Conservation (phyloP, 1,140 invertebrate species). For the Eueides isabella region DNA sequence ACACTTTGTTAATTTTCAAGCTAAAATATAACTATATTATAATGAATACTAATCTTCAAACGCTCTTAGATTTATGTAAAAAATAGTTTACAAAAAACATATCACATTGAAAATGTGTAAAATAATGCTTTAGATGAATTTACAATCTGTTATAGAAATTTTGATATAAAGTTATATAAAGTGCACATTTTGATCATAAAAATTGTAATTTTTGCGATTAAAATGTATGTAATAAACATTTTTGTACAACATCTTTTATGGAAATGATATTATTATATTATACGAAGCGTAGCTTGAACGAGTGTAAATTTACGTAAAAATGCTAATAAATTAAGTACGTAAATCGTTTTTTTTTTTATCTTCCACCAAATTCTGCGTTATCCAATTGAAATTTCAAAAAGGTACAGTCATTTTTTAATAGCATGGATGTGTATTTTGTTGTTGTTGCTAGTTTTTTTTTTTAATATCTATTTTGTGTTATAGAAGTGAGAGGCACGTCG, state of each 20-base stretch:
- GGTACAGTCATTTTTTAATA: constrained; percentile 53
- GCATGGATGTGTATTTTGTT: constrained; percentile 57
- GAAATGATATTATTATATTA: constrained; percentile 23
- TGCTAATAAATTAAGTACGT: constrained; percentile 60
- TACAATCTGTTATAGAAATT: constrained; percentile 23
- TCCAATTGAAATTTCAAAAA: constrained; percentile 26
- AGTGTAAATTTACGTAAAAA: constrained; percentile 56
- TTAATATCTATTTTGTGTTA: background rate
- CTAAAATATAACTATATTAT: background rate
- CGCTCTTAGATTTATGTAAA: background rate
- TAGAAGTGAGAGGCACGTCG: background rate
- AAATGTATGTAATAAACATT: constrained; percentile 18
- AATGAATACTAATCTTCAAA: background rate
- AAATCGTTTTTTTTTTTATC: constrained; percentile 49
- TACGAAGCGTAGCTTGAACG: constrained; percentile 33
- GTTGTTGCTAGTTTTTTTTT: constrained; percentile 15
- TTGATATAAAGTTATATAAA: constrained; percentile 23
- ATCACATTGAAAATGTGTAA: constrained; percentile 27
- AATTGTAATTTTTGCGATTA: constrained; percentile 19
- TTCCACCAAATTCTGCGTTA: background rate
- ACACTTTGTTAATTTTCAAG: background rate
- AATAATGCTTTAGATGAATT: constrained; percentile 31
- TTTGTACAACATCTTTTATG: constrained; percentile 29
- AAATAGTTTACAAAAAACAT: constrained; percentile 15
- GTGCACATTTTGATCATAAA: constrained; percentile 12